These are phyloP conservation scores for Osmoderma eremita DNA, from an alignment of 2,888 invertebrate genomes.

Conservation along the genomic window DNA sequence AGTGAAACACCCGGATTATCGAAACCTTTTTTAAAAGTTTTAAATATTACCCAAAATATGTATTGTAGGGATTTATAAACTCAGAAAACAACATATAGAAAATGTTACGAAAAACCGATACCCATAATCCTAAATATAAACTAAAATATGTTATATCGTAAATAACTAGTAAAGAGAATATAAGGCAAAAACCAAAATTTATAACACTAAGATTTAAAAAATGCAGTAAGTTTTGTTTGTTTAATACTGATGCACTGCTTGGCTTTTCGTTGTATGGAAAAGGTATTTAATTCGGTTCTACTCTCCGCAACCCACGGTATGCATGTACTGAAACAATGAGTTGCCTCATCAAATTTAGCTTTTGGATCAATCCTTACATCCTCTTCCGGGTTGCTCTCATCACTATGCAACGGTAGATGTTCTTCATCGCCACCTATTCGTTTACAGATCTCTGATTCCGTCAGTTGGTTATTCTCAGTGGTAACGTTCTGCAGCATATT, in stretches of 20 bases:
- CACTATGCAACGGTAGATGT: conserved; percentile 14
- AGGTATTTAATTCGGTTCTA: conserved; percentile 1
- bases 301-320: conserved; percentile 8
- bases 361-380: conserved; percentile 29
- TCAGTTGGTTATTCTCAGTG: conserved; percentile 16
- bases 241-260: neutral
- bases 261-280: neutral
- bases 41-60: neutral
- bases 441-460: conserved; percentile 15
- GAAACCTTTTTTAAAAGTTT: neutral
- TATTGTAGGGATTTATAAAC: neutral
- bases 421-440: conserved; percentile 18
- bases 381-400: conserved; percentile 9
- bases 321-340: conserved; percentile 28
- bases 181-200: too few relatives aligned
- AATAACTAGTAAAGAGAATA: too few relatives aligned
- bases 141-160: too few relatives aligned
- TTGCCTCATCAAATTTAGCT: conserved; percentile 18
- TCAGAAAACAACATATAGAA: too few relatives aligned
- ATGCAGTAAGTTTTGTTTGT: neutral
- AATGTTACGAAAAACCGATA: too few relatives aligned
- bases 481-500: too few relatives aligned
- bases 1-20: conserved; percentile 1
- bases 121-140: too few relatives aligned
- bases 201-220: neutral